These are phyloP conservation scores for Conops quadrifasciatus DNA, from an alignment of 2,888 invertebrate genomes.

Conservation along the genomic window DNA sequence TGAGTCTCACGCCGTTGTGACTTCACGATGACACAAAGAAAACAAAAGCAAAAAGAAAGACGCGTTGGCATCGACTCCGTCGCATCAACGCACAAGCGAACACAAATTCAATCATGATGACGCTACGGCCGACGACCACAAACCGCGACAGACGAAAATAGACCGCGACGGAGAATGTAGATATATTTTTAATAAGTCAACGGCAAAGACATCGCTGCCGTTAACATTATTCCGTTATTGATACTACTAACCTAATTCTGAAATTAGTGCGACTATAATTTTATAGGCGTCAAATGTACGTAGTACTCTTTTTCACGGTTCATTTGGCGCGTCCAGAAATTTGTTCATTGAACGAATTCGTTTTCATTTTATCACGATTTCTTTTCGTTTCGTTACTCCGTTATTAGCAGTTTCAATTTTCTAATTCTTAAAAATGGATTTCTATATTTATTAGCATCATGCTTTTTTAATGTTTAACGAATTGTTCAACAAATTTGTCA, in stretches of 20 bases:
- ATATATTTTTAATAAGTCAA: not conserved
- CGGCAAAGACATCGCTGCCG: not conserved
- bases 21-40: not conserved
- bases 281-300: not conserved
- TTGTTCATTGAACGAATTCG: conserved; percentile 6
- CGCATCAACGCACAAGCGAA: too few relatives aligned
- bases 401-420: not conserved
- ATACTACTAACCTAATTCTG: conserved; percentile 44
- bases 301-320: not conserved
- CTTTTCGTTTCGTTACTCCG: not conserved
- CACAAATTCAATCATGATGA: too few relatives aligned
- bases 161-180: not conserved
- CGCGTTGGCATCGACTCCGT: not conserved
- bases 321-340: conserved; percentile 11
- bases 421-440: not conserved
- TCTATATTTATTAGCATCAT: not conserved
- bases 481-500: not conserved
- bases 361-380: conserved; percentile 2
- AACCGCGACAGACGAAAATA: too few relatives aligned
- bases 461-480: not conserved
- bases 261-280: too few relatives aligned
- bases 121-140: too few relatives aligned
- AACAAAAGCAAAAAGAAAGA: not conserved
- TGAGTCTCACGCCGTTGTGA: not conserved
- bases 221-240: conserved; percentile 24